Evolutionary conservation across 2,797 vertebrate species (phyloP).

Genomic region (Coluber constrictor): DNA sequence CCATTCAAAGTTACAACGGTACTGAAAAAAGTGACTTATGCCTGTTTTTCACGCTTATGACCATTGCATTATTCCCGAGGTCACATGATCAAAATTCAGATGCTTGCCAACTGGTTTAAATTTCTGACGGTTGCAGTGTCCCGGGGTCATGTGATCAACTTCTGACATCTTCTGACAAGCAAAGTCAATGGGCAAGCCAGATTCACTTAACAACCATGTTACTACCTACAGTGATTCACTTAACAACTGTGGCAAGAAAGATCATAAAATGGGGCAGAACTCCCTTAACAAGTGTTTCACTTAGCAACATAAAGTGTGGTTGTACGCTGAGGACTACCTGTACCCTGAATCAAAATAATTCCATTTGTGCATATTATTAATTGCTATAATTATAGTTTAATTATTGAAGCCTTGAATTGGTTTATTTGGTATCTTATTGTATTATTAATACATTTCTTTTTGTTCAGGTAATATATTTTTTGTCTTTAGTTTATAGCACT

Average conservation of each 20-base stretch:
- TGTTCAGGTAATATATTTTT: not conserved
- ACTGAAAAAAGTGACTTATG: not conserved
- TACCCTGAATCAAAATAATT: constrained; percentile 43
- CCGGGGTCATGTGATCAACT: not conserved
- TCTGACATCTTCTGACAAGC: not conserved
- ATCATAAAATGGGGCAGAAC: not conserved
- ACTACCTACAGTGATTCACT: not conserved
- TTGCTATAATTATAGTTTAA: constrained; percentile 28
- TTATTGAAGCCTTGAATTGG: constrained; percentile 17
- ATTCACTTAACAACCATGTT: not conserved
- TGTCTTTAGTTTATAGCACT: not conserved
- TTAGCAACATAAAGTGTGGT: not conserved
- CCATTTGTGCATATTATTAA: constrained; percentile 45
- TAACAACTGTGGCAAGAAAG: not conserved
- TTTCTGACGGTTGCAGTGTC: not conserved
- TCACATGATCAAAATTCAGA: not conserved
- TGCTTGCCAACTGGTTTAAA: not conserved
- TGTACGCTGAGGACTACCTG: not conserved
- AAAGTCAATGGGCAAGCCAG: not conserved
- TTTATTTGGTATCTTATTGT: not conserved
- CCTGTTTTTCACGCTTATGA: not conserved
- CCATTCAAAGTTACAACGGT: not conserved
- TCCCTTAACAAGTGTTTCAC: not conserved
- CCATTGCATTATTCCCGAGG: not conserved
- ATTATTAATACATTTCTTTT: not conserved